These are phyloP conservation scores for Pomatostomus ruficeps DNA, from an alignment of 2,113 vertebrate species.

Conservation along the genomic window DNA sequence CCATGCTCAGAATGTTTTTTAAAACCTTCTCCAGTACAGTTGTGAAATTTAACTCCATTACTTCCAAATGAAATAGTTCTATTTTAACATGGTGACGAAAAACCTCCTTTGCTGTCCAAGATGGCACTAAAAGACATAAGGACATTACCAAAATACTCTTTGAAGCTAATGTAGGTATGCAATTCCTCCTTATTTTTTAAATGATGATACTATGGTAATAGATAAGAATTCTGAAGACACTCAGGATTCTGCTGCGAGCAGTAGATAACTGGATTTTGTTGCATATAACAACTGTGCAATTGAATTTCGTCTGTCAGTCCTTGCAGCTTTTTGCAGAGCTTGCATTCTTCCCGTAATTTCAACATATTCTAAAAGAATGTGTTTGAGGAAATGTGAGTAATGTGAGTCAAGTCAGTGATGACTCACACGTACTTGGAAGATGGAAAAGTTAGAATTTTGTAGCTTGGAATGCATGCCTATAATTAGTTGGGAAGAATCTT, in stretches of 20 bases:
- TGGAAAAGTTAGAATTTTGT: constrained; percentile 56
- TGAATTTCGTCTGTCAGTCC: neutral
- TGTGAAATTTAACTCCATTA: neutral
- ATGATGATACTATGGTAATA: neutral
- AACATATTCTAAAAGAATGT: constrained; percentile 71
- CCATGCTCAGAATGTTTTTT: neutral
- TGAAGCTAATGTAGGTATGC: neutral
- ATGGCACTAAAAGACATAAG: neutral
- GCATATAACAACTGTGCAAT: neutral
- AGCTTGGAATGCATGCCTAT: constrained; percentile 37
- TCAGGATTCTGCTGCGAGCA: neutral
- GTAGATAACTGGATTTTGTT: neutral
- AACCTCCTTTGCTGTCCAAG: neutral
- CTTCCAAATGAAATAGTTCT: neutral
- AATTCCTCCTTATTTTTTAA: neutral
- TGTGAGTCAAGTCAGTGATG: constrained; percentile 62
- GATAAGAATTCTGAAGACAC: neutral
- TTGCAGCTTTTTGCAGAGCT: constrained; percentile 52
- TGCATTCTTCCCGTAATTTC: constrained; percentile 73
- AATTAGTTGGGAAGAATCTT: constrained; percentile 31
- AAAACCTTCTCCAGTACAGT: neutral
- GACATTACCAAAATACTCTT: neutral
- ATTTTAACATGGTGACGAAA: neutral
- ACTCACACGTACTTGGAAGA: constrained; percentile 68
- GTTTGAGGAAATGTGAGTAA: constrained; percentile 77